Evolutionary conservation across 2,888 invertebrate species (phyloP), one percentile per base, ranked within the genome.

Genomic region (Agrochola lychnidis): DNA sequence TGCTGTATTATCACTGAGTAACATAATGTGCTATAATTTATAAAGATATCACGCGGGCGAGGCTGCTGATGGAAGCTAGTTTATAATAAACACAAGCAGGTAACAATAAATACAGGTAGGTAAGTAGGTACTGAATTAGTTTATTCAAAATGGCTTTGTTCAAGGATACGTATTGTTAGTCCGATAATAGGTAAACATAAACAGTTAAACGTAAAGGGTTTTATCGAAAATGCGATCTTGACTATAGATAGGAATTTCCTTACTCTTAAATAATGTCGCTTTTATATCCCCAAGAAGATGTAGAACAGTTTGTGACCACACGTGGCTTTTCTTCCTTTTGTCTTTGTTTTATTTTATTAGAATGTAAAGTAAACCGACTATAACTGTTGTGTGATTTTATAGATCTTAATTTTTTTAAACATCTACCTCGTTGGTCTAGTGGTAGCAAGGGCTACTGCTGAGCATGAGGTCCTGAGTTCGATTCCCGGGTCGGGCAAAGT

Each of bases 281-380:
- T 80, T 80, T 79, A 79, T 63, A 57, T 66, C 78, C 70, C 36
- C 30, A 36, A 56, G 66, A 79, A 79, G 74, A 79, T 80, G 25
- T 79, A 79, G 74, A 61, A 80, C 79, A 80, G 79, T 79, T 14
- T 66, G 48, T 30, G 69, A 80, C 69, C 74, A 70, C 59, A 72
- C 25, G 48, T 25, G 19, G 36, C 25, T 25, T 80, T 59, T 30
- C 14, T 56, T 66, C 16, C 45, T 74, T 48, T 61, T 64, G 14
- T 63, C 12, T 79, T 68, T 68, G 42, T 68, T 79, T 79, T 79
- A 51, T 51, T 51, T 51, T 22, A 67, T 36, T 67, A 22, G 22
- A 30, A 22, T 9, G 30, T 51, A 6, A 25, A 57, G 25, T 57
- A 14, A 56, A n/a, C n/a, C 1, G 12, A 53, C 22, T 53, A 51